Percentiles rank a stretch among this genome's conserved stretches.
phyloP scores from a whole-genome alignment of 2,797 vertebrate species.

The Philypnodon macrostomus region DNA sequence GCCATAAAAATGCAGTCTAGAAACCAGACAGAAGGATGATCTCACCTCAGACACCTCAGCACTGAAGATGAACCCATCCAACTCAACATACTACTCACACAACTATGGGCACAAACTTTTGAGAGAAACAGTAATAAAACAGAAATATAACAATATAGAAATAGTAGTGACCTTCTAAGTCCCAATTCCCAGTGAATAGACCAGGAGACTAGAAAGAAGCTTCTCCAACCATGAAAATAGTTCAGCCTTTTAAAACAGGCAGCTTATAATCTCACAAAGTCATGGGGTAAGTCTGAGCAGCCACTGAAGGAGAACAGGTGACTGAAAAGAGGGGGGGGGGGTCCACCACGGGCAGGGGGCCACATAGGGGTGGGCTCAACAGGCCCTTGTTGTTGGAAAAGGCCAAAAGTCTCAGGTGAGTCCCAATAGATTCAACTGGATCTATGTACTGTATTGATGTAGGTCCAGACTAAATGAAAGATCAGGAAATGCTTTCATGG shows the following conservation, averaged over 20 bases:
- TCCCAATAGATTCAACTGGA: constrained; percentile 11
- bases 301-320: constrained; percentile 50
- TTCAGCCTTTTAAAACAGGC: constrained; percentile 39
- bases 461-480: constrained; percentile 8
- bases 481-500: constrained; percentile 31
- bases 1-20: no score
- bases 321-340: constrained; percentile 28
- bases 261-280: constrained; percentile 51
- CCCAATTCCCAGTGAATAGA: constrained; percentile 26
- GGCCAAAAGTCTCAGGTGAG: constrained; percentile 56
- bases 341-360: constrained; percentile 23
- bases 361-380: constrained; percentile 20
- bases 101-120: no score
- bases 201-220: constrained; percentile 40
- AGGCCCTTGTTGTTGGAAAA: constrained; percentile 28
- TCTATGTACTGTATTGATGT: constrained; percentile 8
- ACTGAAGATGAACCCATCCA: no score
- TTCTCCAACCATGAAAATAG: constrained; percentile 16
- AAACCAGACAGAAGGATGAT: no score
- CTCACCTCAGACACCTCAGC: no score
- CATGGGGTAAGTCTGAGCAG: constrained; percentile 56
- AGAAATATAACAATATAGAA: no score
- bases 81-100: background rate
- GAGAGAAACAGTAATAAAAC: no score
- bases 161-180: constrained; percentile 7